Evolutionary conservation across 2,113 vertebrate species (phyloP).

Genomic region (Gallinago undulata): DNA sequence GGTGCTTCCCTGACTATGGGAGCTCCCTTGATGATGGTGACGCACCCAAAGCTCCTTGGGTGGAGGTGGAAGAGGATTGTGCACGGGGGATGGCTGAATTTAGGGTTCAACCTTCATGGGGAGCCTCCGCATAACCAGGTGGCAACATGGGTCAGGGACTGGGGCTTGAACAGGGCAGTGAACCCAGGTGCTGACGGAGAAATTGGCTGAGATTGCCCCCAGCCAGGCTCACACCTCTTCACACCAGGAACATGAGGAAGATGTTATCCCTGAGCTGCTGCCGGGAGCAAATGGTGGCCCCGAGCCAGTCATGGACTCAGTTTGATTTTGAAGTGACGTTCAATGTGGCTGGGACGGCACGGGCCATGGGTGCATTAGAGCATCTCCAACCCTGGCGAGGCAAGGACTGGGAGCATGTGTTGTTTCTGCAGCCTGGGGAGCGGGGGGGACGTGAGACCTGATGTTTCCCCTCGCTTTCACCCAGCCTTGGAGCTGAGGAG

Average conservation of each 20-base stretch:
- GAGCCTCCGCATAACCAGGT: not conserved
- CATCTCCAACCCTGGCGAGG: not conserved
- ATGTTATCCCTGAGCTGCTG: accelerated
- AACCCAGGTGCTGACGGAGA: not conserved
- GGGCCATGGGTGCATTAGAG: not conserved
- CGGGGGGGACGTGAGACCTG: not conserved
- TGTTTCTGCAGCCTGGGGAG: not conserved
- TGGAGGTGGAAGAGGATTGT: accelerated
- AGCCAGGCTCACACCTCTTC: not conserved
- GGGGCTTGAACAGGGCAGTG: not conserved
- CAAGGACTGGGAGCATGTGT: not conserved
- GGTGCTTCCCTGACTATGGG: not conserved
- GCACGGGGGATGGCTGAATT: not conserved
- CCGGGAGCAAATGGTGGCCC: accelerated
- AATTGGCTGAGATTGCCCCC: not conserved
- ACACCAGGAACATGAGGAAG: not conserved
- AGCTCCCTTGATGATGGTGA: accelerated
- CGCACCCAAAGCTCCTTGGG: accelerated
- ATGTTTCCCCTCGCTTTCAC: not conserved
- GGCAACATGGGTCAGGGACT: not conserved
- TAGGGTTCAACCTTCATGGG: not conserved
- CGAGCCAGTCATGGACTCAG: accelerated
- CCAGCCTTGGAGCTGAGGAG: accelerated
- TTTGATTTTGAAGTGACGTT: not conserved
- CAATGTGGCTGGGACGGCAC: not conserved